phyloP scores from a whole-genome alignment of 2,113 vertebrate genomes.

The Etheostoma cragini region DNA sequence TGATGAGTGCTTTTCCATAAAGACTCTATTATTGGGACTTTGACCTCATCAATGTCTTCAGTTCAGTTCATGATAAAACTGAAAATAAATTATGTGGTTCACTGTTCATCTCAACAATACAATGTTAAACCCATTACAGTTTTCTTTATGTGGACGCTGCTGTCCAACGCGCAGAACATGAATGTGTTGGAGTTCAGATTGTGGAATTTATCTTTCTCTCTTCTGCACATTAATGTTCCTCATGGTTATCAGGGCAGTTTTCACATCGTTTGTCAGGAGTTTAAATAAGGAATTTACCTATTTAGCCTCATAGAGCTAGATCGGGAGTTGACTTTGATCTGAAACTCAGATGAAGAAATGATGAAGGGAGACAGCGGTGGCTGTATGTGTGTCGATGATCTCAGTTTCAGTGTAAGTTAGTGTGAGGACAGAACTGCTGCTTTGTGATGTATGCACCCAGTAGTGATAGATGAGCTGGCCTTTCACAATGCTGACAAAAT shows the following conservation, averaged over 20 bases:
- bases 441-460: not conserved
- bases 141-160: not conserved
- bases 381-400: not conserved
- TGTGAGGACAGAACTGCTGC: slow-evolving; percentile 4
- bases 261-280: not conserved
- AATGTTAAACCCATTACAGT: not conserved
- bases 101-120: not conserved
- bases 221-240: not conserved
- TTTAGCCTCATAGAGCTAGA: not conserved
- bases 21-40: not conserved
- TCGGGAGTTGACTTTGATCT: not conserved
- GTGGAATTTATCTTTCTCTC: not conserved
- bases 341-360: not conserved
- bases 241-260: not conserved
- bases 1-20: not conserved
- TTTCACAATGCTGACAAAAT: not conserved
- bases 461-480: slow-evolving; percentile 11
- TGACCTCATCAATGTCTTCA: not conserved
- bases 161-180: not conserved
- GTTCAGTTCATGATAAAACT: not conserved
- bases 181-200: too few species aligned
- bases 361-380: not conserved
- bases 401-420: not conserved
- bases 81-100: not conserved
- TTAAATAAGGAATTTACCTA: not conserved